Evolutionary conservation across 2,797 vertebrate species (phyloP).

Genomic region (Gallinago stenura): DNA sequence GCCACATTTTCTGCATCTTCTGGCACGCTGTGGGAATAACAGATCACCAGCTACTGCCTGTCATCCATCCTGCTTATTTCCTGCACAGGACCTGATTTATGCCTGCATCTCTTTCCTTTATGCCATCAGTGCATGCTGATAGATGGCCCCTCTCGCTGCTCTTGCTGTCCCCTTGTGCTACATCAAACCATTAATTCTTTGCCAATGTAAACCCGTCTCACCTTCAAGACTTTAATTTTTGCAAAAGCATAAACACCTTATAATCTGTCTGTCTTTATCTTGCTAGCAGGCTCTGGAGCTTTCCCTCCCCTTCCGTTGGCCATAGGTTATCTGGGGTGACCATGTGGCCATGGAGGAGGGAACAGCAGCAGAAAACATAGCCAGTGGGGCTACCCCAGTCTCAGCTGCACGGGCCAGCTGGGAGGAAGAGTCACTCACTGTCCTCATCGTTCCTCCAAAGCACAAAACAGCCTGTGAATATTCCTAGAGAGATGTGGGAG

Average conservation of each 20-base stretch:
- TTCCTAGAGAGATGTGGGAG: background rate
- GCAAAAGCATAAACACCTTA: constrained; percentile 66
- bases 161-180: constrained; percentile 55
- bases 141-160: constrained; percentile 51
- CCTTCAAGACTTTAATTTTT: constrained; percentile 69
- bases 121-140: constrained; percentile 52
- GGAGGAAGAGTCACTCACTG: background rate
- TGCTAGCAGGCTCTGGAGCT: too few species aligned
- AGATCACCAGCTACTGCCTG: constrained; percentile 50
- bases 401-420: background rate
- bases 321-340: constrained; percentile 40
- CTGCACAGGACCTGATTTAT: constrained; percentile 44
- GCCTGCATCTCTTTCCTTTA: constrained; percentile 27
- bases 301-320: background rate
- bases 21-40: background rate
- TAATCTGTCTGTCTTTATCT: constrained; percentile 46
- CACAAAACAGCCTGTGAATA: background rate
- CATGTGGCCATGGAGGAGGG: rapidly evolving
- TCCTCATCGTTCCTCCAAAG: background rate
- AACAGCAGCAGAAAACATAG: rapidly evolving
- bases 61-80: constrained; percentile 61
- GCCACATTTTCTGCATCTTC: background rate
- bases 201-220: constrained; percentile 68
- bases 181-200: constrained; percentile 65
- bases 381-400: background rate